Evolutionary conservation across 2,113 vertebrate genomes (phyloP).

Genomic region (Meleagris gallopavo): DNA sequence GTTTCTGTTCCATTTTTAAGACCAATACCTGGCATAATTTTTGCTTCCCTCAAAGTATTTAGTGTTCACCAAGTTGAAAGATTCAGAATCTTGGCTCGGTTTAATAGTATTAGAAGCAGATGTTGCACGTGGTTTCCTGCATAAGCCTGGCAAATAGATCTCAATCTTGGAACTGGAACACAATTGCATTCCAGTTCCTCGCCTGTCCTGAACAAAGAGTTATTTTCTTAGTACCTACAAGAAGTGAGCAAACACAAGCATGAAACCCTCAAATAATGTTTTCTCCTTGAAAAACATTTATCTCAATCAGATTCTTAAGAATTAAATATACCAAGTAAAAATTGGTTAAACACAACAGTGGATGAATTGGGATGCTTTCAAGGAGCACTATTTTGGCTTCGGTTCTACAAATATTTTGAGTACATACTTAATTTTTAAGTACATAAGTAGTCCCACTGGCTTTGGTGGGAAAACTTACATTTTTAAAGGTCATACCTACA

Average conservation of each 20-base stretch:
- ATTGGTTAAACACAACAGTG: background rate
- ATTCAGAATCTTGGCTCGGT: background rate
- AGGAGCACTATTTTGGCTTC: constrained; percentile 3
- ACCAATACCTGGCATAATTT: background rate
- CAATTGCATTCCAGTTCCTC: constrained; percentile 5
- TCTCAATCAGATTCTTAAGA: background rate
- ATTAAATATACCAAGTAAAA: background rate
- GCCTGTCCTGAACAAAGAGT: background rate
- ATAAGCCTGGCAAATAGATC: background rate
- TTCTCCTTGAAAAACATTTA: constrained; percentile 5
- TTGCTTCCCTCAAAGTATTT: background rate
- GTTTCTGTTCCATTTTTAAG: background rate
- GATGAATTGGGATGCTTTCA: constrained; percentile 8
- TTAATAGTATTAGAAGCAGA: background rate
- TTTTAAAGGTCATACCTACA: background rate
- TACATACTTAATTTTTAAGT: constrained; percentile 19
- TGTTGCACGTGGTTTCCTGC: background rate
- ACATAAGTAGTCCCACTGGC: background rate
- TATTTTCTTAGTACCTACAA: background rate
- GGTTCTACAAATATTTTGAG: constrained; percentile 40
- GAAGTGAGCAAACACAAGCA: background rate
- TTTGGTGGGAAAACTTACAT: constrained; percentile 17
- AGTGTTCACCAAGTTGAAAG: background rate
- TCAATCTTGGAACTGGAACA: background rate
- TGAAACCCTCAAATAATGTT: background rate